phyloP scores from a whole-genome alignment of 2,113 vertebrate species.

The Pithys albifrons region DNA sequence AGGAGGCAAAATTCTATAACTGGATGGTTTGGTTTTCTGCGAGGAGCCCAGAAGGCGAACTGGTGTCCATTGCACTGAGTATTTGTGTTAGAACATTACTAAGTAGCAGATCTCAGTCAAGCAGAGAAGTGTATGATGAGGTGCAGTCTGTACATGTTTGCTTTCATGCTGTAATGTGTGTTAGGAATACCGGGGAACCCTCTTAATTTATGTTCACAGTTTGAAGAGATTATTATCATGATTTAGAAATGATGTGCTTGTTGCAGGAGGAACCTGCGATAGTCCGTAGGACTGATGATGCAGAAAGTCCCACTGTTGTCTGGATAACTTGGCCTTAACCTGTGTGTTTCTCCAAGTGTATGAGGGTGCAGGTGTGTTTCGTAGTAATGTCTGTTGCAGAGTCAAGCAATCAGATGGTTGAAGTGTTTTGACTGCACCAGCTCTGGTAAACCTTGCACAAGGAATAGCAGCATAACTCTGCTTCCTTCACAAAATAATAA shows the following conservation, averaged over 20 bases:
- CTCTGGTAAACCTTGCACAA: background rate
- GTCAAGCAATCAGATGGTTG: background rate
- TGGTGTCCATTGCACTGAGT: background rate
- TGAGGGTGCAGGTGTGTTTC: background rate
- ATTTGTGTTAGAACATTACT: background rate
- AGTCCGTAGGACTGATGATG: background rate
- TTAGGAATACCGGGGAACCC: background rate
- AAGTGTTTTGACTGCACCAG: background rate
- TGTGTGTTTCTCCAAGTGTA: background rate
- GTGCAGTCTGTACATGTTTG: background rate
- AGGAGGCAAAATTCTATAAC: background rate
- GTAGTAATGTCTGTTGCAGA: background rate
- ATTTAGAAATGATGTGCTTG: background rate
- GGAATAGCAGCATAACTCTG: background rate
- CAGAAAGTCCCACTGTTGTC: background rate
- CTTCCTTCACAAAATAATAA: background rate
- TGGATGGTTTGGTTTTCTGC: background rate
- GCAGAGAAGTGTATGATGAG: background rate
- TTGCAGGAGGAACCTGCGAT: background rate
- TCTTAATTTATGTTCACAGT: background rate
- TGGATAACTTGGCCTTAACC: background rate
- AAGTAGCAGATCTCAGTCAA: background rate
- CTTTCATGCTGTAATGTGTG: background rate
- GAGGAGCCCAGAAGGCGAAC: background rate
- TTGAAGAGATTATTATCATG: background rate